Conservation (phyloP, 2,113 vertebrate genomes). For the Callionymus lyra region DNA sequence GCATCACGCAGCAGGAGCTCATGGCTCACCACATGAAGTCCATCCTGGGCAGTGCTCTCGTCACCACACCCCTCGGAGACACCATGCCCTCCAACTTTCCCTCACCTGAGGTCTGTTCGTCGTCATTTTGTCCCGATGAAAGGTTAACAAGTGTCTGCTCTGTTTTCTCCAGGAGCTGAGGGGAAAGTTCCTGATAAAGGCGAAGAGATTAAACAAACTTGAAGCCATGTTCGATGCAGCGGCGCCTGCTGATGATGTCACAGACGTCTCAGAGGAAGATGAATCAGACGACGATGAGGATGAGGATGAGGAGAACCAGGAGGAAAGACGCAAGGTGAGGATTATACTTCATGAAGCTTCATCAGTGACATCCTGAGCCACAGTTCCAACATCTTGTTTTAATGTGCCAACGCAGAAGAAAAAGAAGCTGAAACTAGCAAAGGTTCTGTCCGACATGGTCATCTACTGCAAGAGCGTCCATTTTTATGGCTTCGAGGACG, state of each 20-base stretch:
- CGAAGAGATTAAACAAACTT: slow-evolving; percentile 81
- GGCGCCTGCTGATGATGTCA: slow-evolving; percentile 42
- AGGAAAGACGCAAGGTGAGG: slow-evolving; percentile 39
- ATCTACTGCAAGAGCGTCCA: slow-evolving; percentile 90
- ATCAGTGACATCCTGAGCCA: too few relatives aligned
- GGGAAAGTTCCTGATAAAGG: slow-evolving; percentile 88
- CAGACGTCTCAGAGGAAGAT: slow-evolving; percentile 84
- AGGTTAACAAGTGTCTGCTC: too few relatives aligned
- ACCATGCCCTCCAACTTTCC: slow-evolving; percentile 72
- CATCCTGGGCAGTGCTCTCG: slow-evolving; percentile 78
- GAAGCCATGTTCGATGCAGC: slow-evolving; percentile 53
- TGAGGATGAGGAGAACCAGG: slow-evolving; percentile 25
- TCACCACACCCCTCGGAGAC: slow-evolving; percentile 74
- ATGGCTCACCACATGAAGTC: slow-evolving; percentile 79
- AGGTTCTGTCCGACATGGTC: slow-evolving; percentile 83
- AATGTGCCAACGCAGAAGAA: slow-evolving; percentile 47
- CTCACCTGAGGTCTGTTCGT: slow-evolving; percentile 78
- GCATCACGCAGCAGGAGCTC: slow-evolving; percentile 80
- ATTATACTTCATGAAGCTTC: neutral
- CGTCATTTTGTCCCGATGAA: too few relatives aligned
- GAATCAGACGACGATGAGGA: slow-evolving; percentile 70
- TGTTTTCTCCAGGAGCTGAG: slow-evolving; percentile 74
- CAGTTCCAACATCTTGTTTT: too few relatives aligned
- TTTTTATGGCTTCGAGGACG: slow-evolving; percentile 76
- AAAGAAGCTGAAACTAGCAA: slow-evolving; percentile 76